Evolutionary conservation across 2,888 invertebrate species (phyloP).

Genomic region (Petrophora chlorosata): DNA sequence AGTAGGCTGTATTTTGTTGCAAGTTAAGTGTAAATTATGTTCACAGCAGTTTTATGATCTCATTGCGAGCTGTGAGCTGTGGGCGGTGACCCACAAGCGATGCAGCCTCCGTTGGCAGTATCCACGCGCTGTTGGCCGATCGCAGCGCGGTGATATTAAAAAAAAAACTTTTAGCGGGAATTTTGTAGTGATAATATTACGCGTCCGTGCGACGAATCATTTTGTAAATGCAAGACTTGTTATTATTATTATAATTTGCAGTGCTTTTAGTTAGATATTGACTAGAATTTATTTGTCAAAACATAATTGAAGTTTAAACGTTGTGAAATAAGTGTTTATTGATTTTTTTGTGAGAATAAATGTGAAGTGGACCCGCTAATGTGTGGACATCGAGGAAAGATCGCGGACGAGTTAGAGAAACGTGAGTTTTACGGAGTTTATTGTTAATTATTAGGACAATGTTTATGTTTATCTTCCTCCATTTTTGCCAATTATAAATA

Average conservation of each 20-base stretch:
- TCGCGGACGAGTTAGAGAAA: conserved; percentile 43
- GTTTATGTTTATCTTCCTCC: too few species aligned
- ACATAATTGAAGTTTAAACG: too few species aligned
- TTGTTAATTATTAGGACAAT: not conserved
- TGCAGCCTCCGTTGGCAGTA: conserved; percentile 58
- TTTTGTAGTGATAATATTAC: too few species aligned
- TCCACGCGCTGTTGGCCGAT: conserved; percentile 54
- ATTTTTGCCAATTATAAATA: too few species aligned
- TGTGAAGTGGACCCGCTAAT: conserved; percentile 41
- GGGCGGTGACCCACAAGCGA: conserved; percentile 68
- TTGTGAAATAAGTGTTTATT: too few species aligned
- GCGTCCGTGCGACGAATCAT: too few species aligned
- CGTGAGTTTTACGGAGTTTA: conserved; percentile 45
- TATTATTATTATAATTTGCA: not conserved
- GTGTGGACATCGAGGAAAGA: conserved; percentile 48
- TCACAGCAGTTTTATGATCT: conserved; percentile 71
- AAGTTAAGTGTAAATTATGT: conserved; percentile 69
- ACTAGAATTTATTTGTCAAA: too few species aligned
- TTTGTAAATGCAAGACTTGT: too few species aligned
- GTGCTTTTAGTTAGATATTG: not conserved
- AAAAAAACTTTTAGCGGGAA: conserved; percentile 32
- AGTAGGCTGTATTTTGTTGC: conserved; percentile 54
- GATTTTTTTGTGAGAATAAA: conserved; percentile 16
- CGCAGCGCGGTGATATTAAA: conserved; percentile 7
- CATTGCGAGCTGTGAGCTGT: conserved; percentile 69